These are phyloP conservation scores for Lissonota sp. DNA, from an alignment of 2,888 invertebrate species.

Conservation along the genomic window DNA sequence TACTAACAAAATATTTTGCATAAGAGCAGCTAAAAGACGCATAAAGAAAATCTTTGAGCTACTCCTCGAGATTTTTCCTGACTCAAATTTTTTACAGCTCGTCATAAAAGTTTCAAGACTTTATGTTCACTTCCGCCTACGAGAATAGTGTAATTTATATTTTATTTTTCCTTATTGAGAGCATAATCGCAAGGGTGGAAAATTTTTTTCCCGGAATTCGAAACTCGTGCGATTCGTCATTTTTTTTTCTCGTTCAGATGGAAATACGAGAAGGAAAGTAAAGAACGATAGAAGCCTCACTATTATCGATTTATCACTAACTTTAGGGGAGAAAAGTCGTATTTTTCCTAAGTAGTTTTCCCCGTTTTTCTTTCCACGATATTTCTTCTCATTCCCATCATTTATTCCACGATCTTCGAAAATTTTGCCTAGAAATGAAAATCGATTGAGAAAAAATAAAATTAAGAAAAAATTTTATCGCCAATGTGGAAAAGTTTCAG, in stretches of 20 bases:
- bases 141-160: constrained; percentile 19
- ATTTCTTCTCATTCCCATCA: constrained; percentile 15
- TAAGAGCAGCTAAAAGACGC: not conserved
- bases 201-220: constrained; percentile 21
- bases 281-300: constrained; percentile 41
- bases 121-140: constrained; percentile 20
- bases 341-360: constrained; percentile 26
- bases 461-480: too few relatives aligned
- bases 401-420: not conserved
- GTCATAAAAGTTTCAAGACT: constrained; percentile 6
- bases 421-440: not conserved
- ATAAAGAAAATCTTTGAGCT: too few relatives aligned
- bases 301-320: constrained; percentile 46
- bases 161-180: not conserved
- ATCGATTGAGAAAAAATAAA: too few relatives aligned
- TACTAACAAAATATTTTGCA: not conserved
- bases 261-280: constrained; percentile 44
- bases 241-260: constrained; percentile 17
- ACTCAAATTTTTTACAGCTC: too few relatives aligned
- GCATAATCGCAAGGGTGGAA: constrained; percentile 12
- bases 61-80: too few relatives aligned
- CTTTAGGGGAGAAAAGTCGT: constrained; percentile 29
- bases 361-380: constrained; percentile 12
- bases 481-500: too few relatives aligned
- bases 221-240: constrained; percentile 8